A percentile compares a stretch with the other conserved stretches of the same genome.
phyloP scores from a whole-genome alignment of 2,888 invertebrate species.

The Eurois occulta region DNA sequence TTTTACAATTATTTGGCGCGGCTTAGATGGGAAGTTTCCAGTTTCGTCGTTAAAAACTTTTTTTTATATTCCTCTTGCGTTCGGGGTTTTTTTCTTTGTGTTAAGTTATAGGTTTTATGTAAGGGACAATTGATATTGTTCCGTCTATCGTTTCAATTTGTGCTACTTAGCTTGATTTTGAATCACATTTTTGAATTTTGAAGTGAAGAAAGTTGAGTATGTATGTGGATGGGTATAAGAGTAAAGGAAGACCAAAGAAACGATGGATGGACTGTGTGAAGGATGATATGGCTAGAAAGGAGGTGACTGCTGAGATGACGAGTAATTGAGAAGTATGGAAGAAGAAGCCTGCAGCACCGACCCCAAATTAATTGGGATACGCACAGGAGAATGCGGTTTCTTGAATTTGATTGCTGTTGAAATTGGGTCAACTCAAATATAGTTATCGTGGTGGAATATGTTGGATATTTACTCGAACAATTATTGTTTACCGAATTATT shows the following conservation, averaged over 20 bases:
- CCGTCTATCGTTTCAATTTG: constrained; percentile 31
- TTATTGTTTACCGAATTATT: constrained; percentile 12
- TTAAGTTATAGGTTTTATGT: constrained; percentile 51
- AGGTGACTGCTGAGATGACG: too few species aligned
- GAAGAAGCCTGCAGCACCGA: too few species aligned
- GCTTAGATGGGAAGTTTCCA: constrained; percentile 53
- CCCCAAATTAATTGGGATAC: too few species aligned
- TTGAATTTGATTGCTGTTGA: constrained; percentile 1
- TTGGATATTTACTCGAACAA: constrained; percentile 22
- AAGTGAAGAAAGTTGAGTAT: too few species aligned
- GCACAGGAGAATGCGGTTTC: too few species aligned
- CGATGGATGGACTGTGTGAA: too few species aligned
- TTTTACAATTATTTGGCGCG: constrained; percentile 76
- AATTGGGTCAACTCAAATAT: constrained; percentile 22
- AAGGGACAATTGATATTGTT: constrained; percentile 38
- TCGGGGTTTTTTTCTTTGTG: constrained; percentile 29
- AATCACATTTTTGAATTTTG: too few species aligned
- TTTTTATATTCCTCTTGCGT: constrained; percentile 37
- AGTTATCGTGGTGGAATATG: constrained; percentile 12
- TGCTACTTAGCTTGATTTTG: background rate
- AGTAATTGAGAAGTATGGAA: too few species aligned
- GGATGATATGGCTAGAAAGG: too few species aligned
- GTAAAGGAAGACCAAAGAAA: too few species aligned
- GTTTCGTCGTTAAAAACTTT: constrained; percentile 67
- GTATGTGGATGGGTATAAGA: too few species aligned